Evolutionary conservation across 2,888 invertebrate species (phyloP).

Genomic region (Sarcophaga variegata): DNA sequence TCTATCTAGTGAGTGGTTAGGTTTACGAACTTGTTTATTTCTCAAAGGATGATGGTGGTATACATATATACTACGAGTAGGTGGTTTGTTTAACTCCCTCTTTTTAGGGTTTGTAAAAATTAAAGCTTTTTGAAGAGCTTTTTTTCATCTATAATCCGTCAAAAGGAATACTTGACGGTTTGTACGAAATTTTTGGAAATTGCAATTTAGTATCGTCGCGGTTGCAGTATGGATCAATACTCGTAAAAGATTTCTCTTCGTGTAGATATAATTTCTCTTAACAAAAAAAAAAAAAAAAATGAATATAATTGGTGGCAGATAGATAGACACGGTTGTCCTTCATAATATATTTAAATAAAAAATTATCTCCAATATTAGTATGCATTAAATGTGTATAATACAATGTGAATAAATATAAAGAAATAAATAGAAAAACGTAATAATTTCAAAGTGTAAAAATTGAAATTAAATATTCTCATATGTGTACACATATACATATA

Average conservation of each 20-base stretch:
- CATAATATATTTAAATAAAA: conserved; percentile 41
- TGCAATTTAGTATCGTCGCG: conserved; percentile 82
- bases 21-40: conserved; percentile 78
- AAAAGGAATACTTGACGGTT: conserved; percentile 72
- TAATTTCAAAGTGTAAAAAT: not conserved
- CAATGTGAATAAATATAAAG: not conserved
- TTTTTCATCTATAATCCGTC: conserved; percentile 74
- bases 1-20: conserved; percentile 77
- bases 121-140: conserved; percentile 72
- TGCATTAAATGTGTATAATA: conserved; percentile 32
- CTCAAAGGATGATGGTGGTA: conserved; percentile 46
- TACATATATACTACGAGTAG: conserved; percentile 68
- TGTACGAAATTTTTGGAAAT: conserved; percentile 71
- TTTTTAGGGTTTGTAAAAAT: conserved; percentile 27
- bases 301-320: conserved; percentile 21
- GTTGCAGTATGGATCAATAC: conserved; percentile 81
- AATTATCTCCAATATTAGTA: conserved; percentile 21
- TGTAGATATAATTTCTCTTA: conserved; percentile 41
- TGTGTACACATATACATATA: not conserved
- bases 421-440: not conserved
- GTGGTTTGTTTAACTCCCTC: conserved; percentile 58
- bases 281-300: conserved; percentile 27
- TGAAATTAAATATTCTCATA: conserved; percentile 23
- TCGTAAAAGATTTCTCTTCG: conserved; percentile 65
- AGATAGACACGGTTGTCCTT: conserved; percentile 65